phyloP scores from a whole-genome alignment of 2,888 invertebrate species.

The Pemphredon lugubris region DNA sequence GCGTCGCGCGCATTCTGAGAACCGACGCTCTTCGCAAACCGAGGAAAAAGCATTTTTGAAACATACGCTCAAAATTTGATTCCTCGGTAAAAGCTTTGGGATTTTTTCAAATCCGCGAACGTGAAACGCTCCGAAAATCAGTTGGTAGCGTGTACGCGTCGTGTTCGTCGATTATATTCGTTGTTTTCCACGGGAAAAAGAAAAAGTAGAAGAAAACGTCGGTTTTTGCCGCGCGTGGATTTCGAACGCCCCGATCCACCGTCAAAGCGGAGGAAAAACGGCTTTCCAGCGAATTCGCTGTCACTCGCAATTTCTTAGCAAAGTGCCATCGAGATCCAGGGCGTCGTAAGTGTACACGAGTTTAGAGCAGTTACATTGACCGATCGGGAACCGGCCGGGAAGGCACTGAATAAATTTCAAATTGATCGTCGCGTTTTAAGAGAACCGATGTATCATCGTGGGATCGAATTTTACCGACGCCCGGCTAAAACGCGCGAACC shows the following conservation, averaged over 20 bases:
- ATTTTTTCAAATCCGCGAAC: background rate
- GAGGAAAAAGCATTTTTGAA: background rate
- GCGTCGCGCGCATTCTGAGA: too few species aligned
- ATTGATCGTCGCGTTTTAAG: slow-evolving; percentile 19
- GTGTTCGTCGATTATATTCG: too few species aligned
- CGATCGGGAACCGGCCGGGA: background rate
- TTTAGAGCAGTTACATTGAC: background rate
- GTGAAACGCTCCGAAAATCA: too few species aligned
- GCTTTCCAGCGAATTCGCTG: background rate
- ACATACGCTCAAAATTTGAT: background rate
- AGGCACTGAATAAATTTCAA: background rate
- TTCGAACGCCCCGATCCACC: background rate
- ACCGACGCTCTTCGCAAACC: too few species aligned
- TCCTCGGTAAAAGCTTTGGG: background rate
- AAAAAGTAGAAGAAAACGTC: too few species aligned
- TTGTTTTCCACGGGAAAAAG: too few species aligned
- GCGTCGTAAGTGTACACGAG: background rate
- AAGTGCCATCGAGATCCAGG: background rate
- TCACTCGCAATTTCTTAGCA: background rate
- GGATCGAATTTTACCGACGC: background rate
- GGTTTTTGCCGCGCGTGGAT: background rate
- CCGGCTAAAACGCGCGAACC: too few species aligned
- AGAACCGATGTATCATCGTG: slow-evolving; percentile 1
- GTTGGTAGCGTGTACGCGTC: too few species aligned
- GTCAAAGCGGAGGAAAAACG: background rate